Evolutionary conservation across 2,797 vertebrate species (phyloP).

Genomic region (Chelon labrosus): DNA sequence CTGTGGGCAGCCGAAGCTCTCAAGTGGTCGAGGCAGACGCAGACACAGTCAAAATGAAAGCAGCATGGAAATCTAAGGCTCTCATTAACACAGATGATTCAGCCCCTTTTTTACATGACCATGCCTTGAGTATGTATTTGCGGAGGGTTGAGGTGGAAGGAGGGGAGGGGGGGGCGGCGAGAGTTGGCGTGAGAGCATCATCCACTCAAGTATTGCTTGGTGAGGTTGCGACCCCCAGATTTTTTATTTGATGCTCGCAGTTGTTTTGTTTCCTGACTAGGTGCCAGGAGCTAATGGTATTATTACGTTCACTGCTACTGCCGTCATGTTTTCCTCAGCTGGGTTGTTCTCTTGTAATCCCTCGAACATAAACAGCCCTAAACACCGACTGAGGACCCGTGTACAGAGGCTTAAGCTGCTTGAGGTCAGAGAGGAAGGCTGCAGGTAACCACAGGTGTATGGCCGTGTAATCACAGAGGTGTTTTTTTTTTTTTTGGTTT

Average conservation of each 20-base stretch:
- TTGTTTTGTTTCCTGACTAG: constrained; percentile 34
- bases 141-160: neutral
- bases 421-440: constrained; percentile 26
- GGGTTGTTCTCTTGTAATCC: constrained; percentile 20
- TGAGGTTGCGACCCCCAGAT: constrained; percentile 57
- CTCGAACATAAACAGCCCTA: constrained; percentile 29
- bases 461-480: constrained; percentile 27
- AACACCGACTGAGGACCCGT: constrained; percentile 1
- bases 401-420: constrained; percentile 1
- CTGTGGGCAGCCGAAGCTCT: constrained; percentile 70
- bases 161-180: too few species aligned
- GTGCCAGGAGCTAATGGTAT: constrained; percentile 43
- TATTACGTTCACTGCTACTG: constrained; percentile 23
- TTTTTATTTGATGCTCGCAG: constrained; percentile 40
- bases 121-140: constrained; percentile 24
- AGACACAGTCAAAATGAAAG: constrained; percentile 71
- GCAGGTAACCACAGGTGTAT: constrained; percentile 37
- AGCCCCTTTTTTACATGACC: constrained; percentile 64
- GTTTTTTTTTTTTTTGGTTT: constrained; percentile 33
- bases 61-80: constrained; percentile 63
- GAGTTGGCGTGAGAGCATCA: constrained; percentile 29
- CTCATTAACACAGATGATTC: constrained; percentile 78
- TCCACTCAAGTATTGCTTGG: constrained; percentile 36
- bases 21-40: constrained; percentile 75
- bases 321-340: constrained; percentile 43